Conservation (phyloP, 2,888 invertebrate species). For the Galerucella calmariensis region DNA sequence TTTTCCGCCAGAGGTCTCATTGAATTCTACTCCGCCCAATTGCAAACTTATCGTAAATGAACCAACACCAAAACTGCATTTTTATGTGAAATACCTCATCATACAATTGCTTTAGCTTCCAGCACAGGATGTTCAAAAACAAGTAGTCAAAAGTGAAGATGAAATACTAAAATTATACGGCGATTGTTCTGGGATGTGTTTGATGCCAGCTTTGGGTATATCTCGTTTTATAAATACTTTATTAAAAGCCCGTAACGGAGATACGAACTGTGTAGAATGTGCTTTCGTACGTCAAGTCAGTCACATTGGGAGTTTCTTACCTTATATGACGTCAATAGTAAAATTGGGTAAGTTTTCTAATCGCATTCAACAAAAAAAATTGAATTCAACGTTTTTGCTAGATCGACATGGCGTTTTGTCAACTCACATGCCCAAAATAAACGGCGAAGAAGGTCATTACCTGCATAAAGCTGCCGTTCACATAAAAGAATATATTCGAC, state of each 20-base stretch:
- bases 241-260: conserved; percentile 56
- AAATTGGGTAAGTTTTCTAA: conserved; percentile 52
- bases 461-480: conserved; percentile 54
- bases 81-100: not conserved
- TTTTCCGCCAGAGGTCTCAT: too few species aligned
- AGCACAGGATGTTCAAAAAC: conserved; percentile 45
- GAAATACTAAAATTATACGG: conserved; percentile 54
- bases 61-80: not conserved
- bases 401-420: conserved; percentile 58
- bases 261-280: conserved; percentile 58
- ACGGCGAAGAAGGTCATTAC: conserved; percentile 54
- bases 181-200: conserved; percentile 51
- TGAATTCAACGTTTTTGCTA: conserved; percentile 36
- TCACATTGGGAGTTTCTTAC: conserved; percentile 59
- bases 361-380: conserved; percentile 8
- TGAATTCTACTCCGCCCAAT: too few species aligned
- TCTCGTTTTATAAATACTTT: conserved; percentile 58
- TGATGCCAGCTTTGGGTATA: conserved; percentile 56
- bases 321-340: conserved; percentile 60
- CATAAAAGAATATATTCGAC: conserved; percentile 55
- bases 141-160: conserved; percentile 55
- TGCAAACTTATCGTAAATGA: too few species aligned
- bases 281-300: conserved; percentile 61
- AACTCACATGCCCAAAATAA: conserved; percentile 60
- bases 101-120: conserved; percentile 2